A percentile compares a stretch with the other conserved stretches of the same genome.
Evolutionary conservation across 2,888 invertebrate genomes (phyloP).

Genomic region (Lymantria dispar): DNA sequence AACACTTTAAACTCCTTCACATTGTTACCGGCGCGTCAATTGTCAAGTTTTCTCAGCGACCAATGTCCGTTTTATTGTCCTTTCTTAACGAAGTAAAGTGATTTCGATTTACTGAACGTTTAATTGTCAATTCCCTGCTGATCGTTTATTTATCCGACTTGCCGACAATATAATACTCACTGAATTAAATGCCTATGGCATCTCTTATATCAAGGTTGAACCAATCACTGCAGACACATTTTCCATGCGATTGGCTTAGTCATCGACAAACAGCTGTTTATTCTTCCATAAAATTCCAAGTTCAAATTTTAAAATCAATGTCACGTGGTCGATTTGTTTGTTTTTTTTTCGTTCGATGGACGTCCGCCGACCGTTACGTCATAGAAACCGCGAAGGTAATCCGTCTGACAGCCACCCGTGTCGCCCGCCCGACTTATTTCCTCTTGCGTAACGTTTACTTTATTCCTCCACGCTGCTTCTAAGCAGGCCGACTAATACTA

Average conservation of each 20-base stretch:
- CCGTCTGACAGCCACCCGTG: conserved; percentile 43
- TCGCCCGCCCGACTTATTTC: conserved; percentile 55
- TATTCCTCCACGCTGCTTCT: conserved; percentile 29
- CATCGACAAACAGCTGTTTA: conserved; percentile 23
- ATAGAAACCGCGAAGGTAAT: conserved; percentile 50
- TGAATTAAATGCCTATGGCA: conserved; percentile 14
- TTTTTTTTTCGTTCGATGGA: conserved; percentile 30
- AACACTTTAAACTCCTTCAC: conserved; percentile 9
- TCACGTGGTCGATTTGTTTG: conserved; percentile 40
- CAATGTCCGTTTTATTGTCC: conserved; percentile 15
- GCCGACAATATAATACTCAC: conserved; percentile 18
- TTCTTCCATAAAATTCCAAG: conserved; percentile 40
- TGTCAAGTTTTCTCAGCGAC: conserved; percentile 7
- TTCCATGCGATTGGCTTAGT: conserved; percentile 11
- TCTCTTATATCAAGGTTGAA: conserved; percentile 11
- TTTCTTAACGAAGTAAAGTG: conserved; percentile 31
- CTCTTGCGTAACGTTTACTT: conserved; percentile 58
- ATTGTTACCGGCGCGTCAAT: conserved; percentile 7
- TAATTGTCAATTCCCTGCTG: conserved; percentile 23
- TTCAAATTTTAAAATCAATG: conserved; percentile 55
- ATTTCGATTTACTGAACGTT: conserved; percentile 31
- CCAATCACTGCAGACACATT: conserved; percentile 9
- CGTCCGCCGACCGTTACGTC: conserved; percentile 57
- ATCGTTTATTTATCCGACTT: conserved; percentile 24
- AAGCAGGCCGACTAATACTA: conserved; percentile 20